Percentiles rank a stretch among this genome's conserved stretches.
phyloP scores from a whole-genome alignment of 2,888 invertebrate genomes.

The Catocala sponsa region DNA sequence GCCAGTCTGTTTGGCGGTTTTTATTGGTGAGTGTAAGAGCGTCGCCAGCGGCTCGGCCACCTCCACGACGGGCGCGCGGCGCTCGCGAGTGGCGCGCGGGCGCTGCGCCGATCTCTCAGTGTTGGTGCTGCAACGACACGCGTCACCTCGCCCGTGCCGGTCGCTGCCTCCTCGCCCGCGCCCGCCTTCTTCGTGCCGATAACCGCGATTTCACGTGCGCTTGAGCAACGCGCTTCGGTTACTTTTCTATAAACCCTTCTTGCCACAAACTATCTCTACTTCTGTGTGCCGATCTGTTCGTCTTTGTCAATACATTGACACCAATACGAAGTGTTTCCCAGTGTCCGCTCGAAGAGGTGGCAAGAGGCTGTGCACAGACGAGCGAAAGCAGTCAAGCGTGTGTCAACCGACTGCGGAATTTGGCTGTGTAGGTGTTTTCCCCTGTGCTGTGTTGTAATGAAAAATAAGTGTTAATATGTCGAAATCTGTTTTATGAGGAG shows the following conservation, averaged over 20 bases:
- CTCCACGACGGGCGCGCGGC: conserved; percentile 33
- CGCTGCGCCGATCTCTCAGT: conserved; percentile 51
- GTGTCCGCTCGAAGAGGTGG: conserved; percentile 43
- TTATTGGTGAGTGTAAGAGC: conserved; percentile 56
- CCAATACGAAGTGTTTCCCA: conserved; percentile 45
- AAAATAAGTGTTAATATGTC: conserved; percentile 83
- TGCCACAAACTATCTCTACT: conserved; percentile 16
- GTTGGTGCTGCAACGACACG: conserved; percentile 56
- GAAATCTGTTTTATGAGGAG: conserved; percentile 83
- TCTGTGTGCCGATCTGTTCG: conserved; percentile 28
- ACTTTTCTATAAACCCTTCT: conserved; percentile 31
- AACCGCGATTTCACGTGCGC: conserved; percentile 55
- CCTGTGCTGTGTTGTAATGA: conserved; percentile 81
- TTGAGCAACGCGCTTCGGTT: conserved; percentile 44
- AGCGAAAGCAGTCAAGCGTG: conserved; percentile 81
- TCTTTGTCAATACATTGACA: conserved; percentile 41
- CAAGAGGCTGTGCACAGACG: conserved; percentile 65
- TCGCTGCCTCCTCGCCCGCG: conserved; percentile 11
- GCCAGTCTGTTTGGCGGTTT: conserved; percentile 51
- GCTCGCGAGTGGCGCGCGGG: conserved; percentile 44
- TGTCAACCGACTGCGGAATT: conserved; percentile 69
- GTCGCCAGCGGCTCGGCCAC: conserved; percentile 27
- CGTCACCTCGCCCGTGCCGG: conserved; percentile 31
- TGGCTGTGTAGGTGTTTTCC: conserved; percentile 79
- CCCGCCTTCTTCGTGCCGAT: conserved; percentile 13